Percentiles rank a stretch among this genome's conserved stretches.
Evolutionary conservation across 2,888 invertebrate genomes (phyloP).

Genomic region (Therioaphis trifolii): DNA sequence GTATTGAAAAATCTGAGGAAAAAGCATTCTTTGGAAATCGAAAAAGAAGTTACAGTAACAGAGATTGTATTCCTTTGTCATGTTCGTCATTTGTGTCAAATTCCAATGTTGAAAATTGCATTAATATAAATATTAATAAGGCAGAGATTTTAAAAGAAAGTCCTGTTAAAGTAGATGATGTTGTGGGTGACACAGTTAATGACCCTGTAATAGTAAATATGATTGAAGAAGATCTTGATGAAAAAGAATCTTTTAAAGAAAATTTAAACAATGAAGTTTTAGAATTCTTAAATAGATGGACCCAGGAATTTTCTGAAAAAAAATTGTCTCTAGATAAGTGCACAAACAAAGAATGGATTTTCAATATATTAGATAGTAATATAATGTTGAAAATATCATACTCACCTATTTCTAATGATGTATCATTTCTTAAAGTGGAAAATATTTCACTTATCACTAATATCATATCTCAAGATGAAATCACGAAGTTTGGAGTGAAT

Average conservation of each 20-base stretch:
- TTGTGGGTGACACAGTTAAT: background rate
- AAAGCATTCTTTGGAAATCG: too few relatives aligned
- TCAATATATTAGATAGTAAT: slow-evolving; percentile 32
- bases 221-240: background rate
- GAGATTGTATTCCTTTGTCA: slow-evolving; percentile 28
- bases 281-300: slow-evolving; percentile 39
- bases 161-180: background rate
- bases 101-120: background rate
- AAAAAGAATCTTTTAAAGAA: slow-evolving; percentile 3
- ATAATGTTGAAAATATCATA: slow-evolving; percentile 27
- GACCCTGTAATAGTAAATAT: background rate
- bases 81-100: slow-evolving; percentile 36
- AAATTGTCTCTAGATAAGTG: slow-evolving; percentile 24
- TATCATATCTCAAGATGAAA: slow-evolving; percentile 6
- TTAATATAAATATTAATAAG: background rate
- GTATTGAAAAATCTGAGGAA: slow-evolving; percentile 8
- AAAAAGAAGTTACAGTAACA: slow-evolving; percentile 51
- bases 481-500: slow-evolving; percentile 39
- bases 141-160: slow-evolving; percentile 3
- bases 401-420: background rate
- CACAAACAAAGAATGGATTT: slow-evolving; percentile 50
- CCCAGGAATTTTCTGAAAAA: slow-evolving; percentile 22
- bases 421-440: slow-evolving; percentile 42
- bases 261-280: slow-evolving; percentile 1
- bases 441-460: slow-evolving; percentile 39